Conservation (phyloP, 1,140 invertebrate genomes). For the Bombus pascuorum region DNA sequence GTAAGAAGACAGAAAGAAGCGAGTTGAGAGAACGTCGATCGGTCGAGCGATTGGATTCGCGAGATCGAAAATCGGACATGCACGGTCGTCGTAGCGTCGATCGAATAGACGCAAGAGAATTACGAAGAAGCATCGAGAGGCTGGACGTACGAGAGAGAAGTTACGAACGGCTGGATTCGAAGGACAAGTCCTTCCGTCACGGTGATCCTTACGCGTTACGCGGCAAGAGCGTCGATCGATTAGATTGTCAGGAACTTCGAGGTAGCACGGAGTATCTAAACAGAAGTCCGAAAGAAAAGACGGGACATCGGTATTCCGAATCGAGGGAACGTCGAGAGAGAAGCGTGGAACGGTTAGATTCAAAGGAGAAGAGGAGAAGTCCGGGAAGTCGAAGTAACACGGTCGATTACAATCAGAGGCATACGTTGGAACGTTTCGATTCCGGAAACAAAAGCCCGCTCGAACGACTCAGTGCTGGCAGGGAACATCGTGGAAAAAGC, state of each 20-base stretch:
- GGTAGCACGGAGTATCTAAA: conserved; percentile 54
- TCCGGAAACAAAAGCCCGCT: conserved; percentile 70
- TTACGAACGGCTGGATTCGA: conserved; percentile 66
- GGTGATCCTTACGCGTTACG: conserved; percentile 59
- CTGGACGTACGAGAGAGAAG: conserved; percentile 71
- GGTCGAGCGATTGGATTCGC: conserved; percentile 73
- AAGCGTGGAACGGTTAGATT: conserved; percentile 73
- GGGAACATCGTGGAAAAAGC: conserved; percentile 74
- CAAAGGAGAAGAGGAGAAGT: conserved; percentile 65
- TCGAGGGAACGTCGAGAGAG: conserved; percentile 57
- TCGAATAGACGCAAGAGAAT: conserved; percentile 58
- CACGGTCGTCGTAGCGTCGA: conserved; percentile 49
- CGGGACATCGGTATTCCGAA: conserved; percentile 12
- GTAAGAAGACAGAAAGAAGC: conserved; percentile 66
- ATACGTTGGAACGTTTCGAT: conserved; percentile 75
- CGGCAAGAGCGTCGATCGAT: conserved; percentile 76
- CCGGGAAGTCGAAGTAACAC: conserved; percentile 45
- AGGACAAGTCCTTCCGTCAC: conserved; percentile 45
- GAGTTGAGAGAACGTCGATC: conserved; percentile 74
- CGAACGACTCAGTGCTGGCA: conserved; percentile 59
- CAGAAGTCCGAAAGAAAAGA: conserved; percentile 57
- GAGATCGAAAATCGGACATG: background rate
- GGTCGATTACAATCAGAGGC: conserved; percentile 70
- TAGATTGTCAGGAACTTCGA: conserved; percentile 63
- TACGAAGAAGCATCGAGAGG: conserved; percentile 76